Evolutionary conservation across 2,113 vertebrate species (phyloP).

Genomic region (Dromaius novaehollandiae): DNA sequence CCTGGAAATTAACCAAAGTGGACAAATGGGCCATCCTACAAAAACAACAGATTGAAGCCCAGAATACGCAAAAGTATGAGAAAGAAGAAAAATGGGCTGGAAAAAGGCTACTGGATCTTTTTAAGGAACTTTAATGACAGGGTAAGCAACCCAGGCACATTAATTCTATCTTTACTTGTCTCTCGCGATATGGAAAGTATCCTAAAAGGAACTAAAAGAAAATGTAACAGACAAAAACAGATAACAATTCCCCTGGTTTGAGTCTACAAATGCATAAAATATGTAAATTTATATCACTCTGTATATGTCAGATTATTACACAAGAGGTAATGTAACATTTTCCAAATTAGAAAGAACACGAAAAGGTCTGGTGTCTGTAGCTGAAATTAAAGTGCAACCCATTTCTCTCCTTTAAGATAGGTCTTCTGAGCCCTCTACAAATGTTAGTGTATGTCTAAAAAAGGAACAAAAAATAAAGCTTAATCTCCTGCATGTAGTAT

Average conservation of each 20-base stretch:
- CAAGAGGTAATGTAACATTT: neutral
- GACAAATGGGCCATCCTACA: neutral
- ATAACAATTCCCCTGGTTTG: neutral
- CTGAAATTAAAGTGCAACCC: neutral
- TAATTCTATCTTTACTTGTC: neutral
- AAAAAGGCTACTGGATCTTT: slow-evolving; percentile 26
- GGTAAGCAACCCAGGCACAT: neutral
- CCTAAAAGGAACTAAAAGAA: neutral
- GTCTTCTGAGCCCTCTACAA: neutral
- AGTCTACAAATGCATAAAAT: neutral
- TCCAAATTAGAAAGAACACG: neutral
- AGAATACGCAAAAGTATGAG: slow-evolving; percentile 21
- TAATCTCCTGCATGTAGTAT: neutral
- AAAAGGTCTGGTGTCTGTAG: neutral
- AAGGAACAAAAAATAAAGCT: neutral
- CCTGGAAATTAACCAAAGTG: slow-evolving; percentile 43
- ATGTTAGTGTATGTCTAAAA: neutral
- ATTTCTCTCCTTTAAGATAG: neutral
- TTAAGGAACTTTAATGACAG: slow-evolving; percentile 21
- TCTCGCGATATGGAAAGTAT: neutral
- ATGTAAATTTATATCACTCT: neutral
- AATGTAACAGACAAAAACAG: neutral
- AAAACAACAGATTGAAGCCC: slow-evolving; percentile 10
- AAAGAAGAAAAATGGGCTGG: slow-evolving; percentile 10
- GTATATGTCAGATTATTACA: neutral